Evolutionary conservation across 2,113 vertebrate species (phyloP), one percentile per base, ranked within the genome.

Genomic region (Siniperca knerii): DNA sequence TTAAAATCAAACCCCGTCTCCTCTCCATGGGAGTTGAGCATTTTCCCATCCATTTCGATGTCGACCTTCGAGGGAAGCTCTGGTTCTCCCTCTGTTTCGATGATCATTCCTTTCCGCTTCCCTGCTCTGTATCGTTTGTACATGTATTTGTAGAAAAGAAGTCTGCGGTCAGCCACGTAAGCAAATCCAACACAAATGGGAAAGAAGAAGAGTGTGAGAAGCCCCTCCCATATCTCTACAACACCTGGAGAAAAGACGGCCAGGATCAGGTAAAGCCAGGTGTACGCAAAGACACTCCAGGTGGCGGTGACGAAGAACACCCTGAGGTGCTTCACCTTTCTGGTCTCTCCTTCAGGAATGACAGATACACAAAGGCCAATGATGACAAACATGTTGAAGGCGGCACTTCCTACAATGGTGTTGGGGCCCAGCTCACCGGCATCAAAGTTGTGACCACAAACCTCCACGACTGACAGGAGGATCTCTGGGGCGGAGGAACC

Each of bases 311-410:
- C 97, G 20, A 99, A 99, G 92, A 99, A 99, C 64, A 99, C 98
- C 6, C 98, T 80, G 50, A 99, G 91, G 87, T 99, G 98, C 86
- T 99, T 99, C 35, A 99, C 97, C 91, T 97, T 97, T 61, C 98
- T 95, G 2, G 96, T 96, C 83, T 99, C 96, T 13, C 98, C 98
- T 0, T 99, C 97, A 0, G 98, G 98, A 52, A 99, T 97, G 37
- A 99, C 97, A 0, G 97, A 98, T 12, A 99, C 98, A 7, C 98
- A 99, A 3, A 99, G 89, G 0, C 98, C 98, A 0, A 99, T 98
- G 85, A 99, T 99, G 88, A 99, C 97, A 40, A 99, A 99, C 98
- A 99, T 99, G 88, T 99, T 99, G 91, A 99, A 99, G 0, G 98
- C 98, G 0, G 98, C 98, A 0, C 98, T 99, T 21, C 98, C 98